These are phyloP conservation scores for Anas platyrhynchos DNA, from an alignment of 2,113 vertebrate species.

Conservation along the genomic window DNA sequence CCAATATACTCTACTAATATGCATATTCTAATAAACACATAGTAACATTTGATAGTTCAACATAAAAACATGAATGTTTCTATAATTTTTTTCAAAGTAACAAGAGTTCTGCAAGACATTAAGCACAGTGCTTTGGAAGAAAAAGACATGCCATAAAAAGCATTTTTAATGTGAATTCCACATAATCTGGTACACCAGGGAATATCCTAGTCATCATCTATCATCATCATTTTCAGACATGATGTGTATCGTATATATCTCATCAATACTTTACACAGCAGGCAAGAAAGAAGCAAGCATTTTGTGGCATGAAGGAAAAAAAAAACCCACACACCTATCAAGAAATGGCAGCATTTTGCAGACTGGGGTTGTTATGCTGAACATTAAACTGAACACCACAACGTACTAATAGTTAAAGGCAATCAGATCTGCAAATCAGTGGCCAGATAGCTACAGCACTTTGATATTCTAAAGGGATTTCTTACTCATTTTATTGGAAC, in stretches of 20 bases:
- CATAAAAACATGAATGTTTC: neutral
- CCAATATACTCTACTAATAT: neutral
- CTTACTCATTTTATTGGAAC: neutral
- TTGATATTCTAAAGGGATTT: neutral
- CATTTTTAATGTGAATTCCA: neutral
- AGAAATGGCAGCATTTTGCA: conserved; percentile 30
- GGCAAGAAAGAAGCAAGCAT: neutral
- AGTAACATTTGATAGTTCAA: neutral
- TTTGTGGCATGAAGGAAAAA: conserved; percentile 46
- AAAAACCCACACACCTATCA: conserved; percentile 1
- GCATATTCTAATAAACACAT: neutral
- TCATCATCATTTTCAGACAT: neutral
- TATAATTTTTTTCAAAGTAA: neutral
- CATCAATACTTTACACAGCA: neutral
- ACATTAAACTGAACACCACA: neutral
- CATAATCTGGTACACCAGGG: neutral
- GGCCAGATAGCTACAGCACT: neutral
- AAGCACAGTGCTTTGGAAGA: neutral
- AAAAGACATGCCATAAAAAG: neutral
- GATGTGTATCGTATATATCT: neutral
- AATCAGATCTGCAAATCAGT: conserved; percentile 32
- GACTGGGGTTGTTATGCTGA: neutral
- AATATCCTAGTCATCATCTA: neutral
- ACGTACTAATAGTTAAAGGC: conserved; percentile 29
- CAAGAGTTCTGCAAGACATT: neutral